Conservation (phyloP, 2,797 vertebrate species). For the Galaxias olidus region DNA sequence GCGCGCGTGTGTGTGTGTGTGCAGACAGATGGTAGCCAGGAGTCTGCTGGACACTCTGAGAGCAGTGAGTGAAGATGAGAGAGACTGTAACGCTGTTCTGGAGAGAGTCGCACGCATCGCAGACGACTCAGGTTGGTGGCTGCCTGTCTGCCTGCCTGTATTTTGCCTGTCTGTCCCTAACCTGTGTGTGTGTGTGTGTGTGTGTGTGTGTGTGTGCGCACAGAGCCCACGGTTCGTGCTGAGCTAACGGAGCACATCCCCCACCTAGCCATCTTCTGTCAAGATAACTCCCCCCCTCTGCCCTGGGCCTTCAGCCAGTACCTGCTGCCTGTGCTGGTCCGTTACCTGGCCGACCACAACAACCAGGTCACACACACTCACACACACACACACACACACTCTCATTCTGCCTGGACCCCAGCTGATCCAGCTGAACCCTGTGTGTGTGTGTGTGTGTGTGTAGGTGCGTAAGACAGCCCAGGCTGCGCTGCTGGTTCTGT, state of each 20-base stretch:
- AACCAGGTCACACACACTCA: constrained; percentile 77
- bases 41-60: constrained; percentile 89
- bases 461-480: constrained; percentile 90
- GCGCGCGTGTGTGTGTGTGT: constrained; percentile 53
- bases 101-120: constrained; percentile 87
- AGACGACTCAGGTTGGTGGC: constrained; percentile 82
- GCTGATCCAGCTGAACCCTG: no score
- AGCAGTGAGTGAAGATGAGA: constrained; percentile 87
- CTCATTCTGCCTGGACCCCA: neutral
- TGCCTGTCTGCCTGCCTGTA: neutral
- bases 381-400: neutral
- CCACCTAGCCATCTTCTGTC: constrained; percentile 87
- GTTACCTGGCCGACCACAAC: constrained; percentile 87
- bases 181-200: neutral
- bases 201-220: neutral
- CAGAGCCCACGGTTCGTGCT: constrained; percentile 87
- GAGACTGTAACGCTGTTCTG: constrained; percentile 85
- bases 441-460: neutral
- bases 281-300: constrained; percentile 87
- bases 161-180: neutral
- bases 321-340: constrained; percentile 84
- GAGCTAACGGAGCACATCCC: constrained; percentile 91
- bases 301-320: constrained; percentile 87
- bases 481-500: constrained; percentile 82
- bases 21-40: constrained; percentile 91